Evolutionary conservation across 2,113 vertebrate genomes (phyloP).

Genomic region (Physeter macrocephalus): DNA sequence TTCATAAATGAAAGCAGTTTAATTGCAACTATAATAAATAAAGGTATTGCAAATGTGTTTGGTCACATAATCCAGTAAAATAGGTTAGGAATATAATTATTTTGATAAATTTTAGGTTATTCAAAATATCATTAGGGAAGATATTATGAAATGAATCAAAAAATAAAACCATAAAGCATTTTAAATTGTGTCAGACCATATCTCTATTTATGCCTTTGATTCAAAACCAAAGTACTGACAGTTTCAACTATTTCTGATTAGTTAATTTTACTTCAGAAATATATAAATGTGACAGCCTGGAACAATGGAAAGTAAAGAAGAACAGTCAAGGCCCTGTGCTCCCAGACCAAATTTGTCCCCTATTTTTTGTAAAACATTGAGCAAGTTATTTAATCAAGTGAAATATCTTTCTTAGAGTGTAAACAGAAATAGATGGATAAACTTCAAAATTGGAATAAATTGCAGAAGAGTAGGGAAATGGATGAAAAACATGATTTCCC

Average conservation of each 20-base stretch:
- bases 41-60: neutral
- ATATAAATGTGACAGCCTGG: neutral
- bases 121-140: neutral
- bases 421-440: neutral
- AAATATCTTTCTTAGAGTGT: neutral
- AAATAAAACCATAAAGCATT: neutral
- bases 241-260: neutral
- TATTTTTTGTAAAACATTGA: neutral
- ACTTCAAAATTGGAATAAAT: neutral
- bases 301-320: neutral
- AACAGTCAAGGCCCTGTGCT: neutral
- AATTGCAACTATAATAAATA: neutral
- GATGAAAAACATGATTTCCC: neutral
- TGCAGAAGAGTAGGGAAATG: neutral
- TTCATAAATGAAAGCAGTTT: neutral
- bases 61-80: neutral
- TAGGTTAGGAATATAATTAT: neutral
- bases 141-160: neutral
- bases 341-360: neutral
- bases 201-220: neutral
- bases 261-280: neutral
- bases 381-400: neutral
- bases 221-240: neutral
- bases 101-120: neutral
- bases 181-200: neutral